These are phyloP conservation scores for Drosophila emarginata DNA, from an alignment of 2,888 invertebrate species.

Conservation along the genomic window DNA sequence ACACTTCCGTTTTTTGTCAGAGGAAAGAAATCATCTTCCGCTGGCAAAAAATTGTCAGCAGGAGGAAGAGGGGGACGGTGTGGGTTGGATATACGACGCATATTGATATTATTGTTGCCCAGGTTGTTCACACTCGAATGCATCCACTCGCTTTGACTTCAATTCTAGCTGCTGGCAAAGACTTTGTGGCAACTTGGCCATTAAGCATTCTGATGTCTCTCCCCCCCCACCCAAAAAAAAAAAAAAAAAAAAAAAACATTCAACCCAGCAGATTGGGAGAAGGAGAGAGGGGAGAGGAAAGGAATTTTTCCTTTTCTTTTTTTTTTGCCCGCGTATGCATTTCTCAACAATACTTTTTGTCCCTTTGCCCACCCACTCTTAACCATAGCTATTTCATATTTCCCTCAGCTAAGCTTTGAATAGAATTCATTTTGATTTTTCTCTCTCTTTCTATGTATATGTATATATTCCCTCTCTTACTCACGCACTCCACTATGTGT, in stretches of 20 bases:
- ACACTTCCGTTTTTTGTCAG: conserved; percentile 68
- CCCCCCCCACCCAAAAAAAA: too few relatives aligned
- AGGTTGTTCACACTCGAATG: conserved; percentile 63
- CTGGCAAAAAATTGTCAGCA: conserved; percentile 67
- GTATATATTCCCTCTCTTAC: conserved; percentile 3
- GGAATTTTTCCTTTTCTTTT: not conserved
- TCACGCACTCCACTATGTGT: conserved; percentile 52
- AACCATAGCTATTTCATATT: conserved; percentile 63
- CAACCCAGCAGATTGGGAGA: not conserved
- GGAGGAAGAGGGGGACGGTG: not conserved
- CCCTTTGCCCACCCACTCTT: conserved; percentile 31
- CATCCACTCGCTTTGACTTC: conserved; percentile 66
- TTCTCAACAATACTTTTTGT: conserved; percentile 63
- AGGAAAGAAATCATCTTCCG: conserved; percentile 74
- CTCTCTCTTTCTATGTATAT: conserved; percentile 13
- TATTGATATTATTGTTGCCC: conserved; percentile 73
- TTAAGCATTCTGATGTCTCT: conserved; percentile 63
- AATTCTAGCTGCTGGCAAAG: conserved; percentile 48
- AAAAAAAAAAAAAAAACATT: conserved; percentile 5
- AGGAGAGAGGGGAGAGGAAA: not conserved
- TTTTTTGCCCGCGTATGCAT: conserved; percentile 68
- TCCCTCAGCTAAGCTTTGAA: conserved; percentile 59
- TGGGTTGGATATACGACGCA: conserved; percentile 52
- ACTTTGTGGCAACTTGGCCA: conserved; percentile 75
- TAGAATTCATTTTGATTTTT: conserved; percentile 59